Conservation (phyloP, 2,888 invertebrate species). For the Onthophagus sagittarius region DNA sequence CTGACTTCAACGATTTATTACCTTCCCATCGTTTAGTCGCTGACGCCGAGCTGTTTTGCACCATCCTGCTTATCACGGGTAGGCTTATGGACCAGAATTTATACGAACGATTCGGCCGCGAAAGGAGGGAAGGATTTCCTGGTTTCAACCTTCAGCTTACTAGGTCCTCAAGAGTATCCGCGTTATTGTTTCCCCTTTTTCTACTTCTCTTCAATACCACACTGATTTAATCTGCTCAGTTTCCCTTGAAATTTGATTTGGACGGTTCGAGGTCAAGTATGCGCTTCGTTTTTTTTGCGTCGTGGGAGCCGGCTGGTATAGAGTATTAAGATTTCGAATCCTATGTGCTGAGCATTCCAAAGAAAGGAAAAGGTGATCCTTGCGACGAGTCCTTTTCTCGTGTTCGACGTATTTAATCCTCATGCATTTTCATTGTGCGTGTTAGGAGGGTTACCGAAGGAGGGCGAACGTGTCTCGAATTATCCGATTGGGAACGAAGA, state of each 20-base stretch:
- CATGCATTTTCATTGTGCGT: constrained; percentile 11
- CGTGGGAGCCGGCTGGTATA: no score
- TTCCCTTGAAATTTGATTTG: constrained; percentile 8
- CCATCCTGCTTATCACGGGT: not conserved
- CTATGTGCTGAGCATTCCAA: not conserved
- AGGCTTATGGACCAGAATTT: not conserved
- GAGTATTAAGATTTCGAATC: not conserved
- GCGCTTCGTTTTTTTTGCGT: not conserved
- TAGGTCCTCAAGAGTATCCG: not conserved
- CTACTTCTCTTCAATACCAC: not conserved
- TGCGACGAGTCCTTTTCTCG: not conserved
- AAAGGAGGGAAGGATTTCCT: not conserved
- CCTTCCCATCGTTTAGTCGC: not conserved
- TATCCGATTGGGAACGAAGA: not conserved
- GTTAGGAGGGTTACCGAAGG: not conserved
- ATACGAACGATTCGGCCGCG: not conserved
- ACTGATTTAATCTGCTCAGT: constrained; percentile 9
- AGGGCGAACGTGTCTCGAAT: not conserved
- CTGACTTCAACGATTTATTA: not conserved
- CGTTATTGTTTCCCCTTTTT: constrained; percentile 8
- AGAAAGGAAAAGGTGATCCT: constrained; percentile 3
- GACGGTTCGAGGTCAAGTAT: not conserved
- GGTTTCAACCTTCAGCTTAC: not conserved
- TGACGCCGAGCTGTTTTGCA: not conserved
- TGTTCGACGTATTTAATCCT: not conserved